Conservation (phyloP, 2,113 vertebrate species). For the Vulpes lagopus region DNA sequence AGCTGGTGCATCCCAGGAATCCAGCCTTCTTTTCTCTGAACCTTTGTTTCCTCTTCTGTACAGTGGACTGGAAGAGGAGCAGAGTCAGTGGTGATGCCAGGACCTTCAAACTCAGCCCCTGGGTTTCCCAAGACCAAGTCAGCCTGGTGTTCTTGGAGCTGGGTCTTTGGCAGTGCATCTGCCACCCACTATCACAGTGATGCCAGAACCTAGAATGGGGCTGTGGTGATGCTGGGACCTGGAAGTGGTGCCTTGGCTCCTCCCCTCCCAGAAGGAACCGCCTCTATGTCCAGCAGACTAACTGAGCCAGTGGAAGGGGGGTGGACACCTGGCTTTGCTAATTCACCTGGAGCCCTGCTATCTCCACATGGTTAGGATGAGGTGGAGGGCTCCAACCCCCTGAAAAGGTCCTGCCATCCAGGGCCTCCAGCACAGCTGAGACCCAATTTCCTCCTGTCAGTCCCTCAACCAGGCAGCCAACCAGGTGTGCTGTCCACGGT, state of each 20-base stretch:
- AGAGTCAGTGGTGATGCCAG: not conserved
- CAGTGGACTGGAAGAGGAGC: not conserved
- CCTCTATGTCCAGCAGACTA: not conserved
- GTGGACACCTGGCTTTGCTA: not conserved
- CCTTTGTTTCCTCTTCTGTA: not conserved
- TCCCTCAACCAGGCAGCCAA: fast-evolving
- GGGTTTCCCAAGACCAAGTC: constrained; percentile 8
- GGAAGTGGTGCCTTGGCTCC: not conserved
- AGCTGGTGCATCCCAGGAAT: not conserved
- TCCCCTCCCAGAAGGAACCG: not conserved
- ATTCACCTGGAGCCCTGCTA: not conserved
- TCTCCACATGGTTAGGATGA: not conserved
- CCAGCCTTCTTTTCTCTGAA: constrained; percentile 31
- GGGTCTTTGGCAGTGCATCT: not conserved
- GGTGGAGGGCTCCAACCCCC: not conserved
- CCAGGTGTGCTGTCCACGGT: constrained; percentile 26
- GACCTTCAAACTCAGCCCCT: not conserved
- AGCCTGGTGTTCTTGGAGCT: not conserved
- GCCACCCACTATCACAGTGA: not conserved
- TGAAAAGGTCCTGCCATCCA: not conserved
- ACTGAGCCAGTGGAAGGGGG: not conserved
- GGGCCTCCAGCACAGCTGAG: not conserved
- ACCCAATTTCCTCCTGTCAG: no score
- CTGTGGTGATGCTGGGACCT: not conserved
- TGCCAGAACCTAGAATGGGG: not conserved